phyloP scores from a whole-genome alignment of 2,888 invertebrate species.

The Odontocerum albicorne region DNA sequence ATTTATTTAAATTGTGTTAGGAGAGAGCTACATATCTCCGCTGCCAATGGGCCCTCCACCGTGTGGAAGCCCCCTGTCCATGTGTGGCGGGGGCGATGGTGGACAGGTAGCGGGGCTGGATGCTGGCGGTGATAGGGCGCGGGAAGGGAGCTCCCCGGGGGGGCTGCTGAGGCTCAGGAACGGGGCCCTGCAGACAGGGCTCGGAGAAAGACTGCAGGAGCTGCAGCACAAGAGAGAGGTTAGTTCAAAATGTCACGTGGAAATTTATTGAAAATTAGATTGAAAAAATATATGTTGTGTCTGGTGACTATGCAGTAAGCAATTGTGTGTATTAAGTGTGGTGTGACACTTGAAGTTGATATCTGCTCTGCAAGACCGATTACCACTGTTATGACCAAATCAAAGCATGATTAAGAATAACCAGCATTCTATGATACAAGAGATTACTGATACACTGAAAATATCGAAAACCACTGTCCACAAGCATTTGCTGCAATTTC shows the following conservation, averaged over 20 bases:
- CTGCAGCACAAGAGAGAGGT: conserved; percentile 55
- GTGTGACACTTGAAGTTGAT: too few relatives aligned
- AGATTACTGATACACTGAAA: too few relatives aligned
- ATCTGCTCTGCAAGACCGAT: too few relatives aligned
- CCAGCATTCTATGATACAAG: too few relatives aligned
- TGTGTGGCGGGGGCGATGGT: conserved; percentile 50
- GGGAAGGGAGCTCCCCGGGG: conserved; percentile 62
- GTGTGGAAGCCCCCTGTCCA: conserved; percentile 38
- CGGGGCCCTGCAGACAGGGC: conserved; percentile 67
- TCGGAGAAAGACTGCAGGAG: conserved; percentile 61
- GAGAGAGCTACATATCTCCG: conserved; percentile 62
- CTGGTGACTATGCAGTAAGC: too few relatives aligned
- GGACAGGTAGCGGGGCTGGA: conserved; percentile 51
- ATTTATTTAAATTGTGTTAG: conserved; percentile 38
- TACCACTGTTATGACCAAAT: too few relatives aligned
- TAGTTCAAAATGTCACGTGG: too few relatives aligned
- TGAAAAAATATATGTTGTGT: too few relatives aligned
- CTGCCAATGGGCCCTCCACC: conserved; percentile 60
- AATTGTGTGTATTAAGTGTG: too few relatives aligned
- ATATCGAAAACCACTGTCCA: too few relatives aligned
- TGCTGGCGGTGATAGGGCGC: conserved; percentile 54
- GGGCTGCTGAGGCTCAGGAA: conserved; percentile 64
- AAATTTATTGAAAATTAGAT: background rate
- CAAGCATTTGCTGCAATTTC: too few relatives aligned
- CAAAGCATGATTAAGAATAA: too few relatives aligned